Conservation (phyloP, 2,888 invertebrate species). For the Caenorhabditis angaria region DNA sequence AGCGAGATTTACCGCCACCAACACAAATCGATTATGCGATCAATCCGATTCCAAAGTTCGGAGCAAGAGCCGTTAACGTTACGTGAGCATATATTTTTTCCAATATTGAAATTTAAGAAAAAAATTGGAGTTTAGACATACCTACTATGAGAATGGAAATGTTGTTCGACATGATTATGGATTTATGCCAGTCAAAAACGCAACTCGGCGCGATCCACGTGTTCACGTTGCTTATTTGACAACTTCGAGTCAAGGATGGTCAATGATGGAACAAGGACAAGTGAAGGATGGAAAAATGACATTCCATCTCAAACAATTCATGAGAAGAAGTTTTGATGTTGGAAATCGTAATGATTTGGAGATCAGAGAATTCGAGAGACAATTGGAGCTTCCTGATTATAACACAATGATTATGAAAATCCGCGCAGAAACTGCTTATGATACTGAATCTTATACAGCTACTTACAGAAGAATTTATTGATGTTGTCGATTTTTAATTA, state of each 20-base stretch:
- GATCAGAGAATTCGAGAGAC: constrained; percentile 70
- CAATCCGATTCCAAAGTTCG: constrained; percentile 72
- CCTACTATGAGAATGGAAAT: constrained; percentile 63
- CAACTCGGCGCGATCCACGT: constrained; percentile 68
- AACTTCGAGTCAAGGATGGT: constrained; percentile 69
- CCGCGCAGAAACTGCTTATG: constrained; percentile 67
- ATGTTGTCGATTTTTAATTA: neutral
- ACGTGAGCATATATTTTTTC: constrained; percentile 67
- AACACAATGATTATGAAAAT: constrained; percentile 67
- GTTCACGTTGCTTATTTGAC: constrained; percentile 70
- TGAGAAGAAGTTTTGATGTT: constrained; percentile 68
- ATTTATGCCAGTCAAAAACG: constrained; percentile 72
- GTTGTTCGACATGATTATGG: constrained; percentile 70
- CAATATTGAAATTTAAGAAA: neutral
- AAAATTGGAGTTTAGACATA: constrained; percentile 57
- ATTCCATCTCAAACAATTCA: constrained; percentile 70
- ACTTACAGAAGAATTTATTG: constrained; percentile 55
- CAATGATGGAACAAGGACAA: constrained; percentile 72
- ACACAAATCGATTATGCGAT: constrained; percentile 70
- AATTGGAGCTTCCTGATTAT: constrained; percentile 66
- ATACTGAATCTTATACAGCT: constrained; percentile 67
- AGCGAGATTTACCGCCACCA: constrained; percentile 65
- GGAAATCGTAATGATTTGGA: constrained; percentile 65
- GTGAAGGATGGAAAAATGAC: constrained; percentile 67
- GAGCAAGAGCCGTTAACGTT: constrained; percentile 69